Base-by-base conservation (phyloP, 2,113 vertebrate species). In the Heterocephalus glaber region DNA sequence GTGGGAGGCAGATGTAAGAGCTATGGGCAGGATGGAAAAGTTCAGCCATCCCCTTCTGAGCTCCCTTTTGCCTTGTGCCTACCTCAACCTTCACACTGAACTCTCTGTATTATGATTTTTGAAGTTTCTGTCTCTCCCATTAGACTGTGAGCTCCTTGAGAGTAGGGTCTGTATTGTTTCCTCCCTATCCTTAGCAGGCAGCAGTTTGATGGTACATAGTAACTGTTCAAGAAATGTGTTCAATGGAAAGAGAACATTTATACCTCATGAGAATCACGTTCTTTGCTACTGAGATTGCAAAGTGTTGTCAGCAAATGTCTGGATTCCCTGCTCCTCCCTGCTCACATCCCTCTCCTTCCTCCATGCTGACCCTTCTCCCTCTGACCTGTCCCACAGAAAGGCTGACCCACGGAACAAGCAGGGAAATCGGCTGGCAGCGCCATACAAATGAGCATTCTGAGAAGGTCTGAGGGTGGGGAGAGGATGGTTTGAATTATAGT, bases 401-500 rank as follows among this genome's bases (percentile, higher is more conserved):
- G 26, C 63, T 24, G 47, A 58, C 30, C 68, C 47, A 54, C 49
- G 14, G n/a, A 26, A 80, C 49, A 4, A 11, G 56, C 61, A 61
- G 58, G 68, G 35, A 86, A 79, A 17, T 41, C 0, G 7, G 44
- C 38, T 24, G 33, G 24, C 20, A 41, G 89, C 81, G 13, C 38
- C 35, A 1, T 3, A 28, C 1, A 2, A 63, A 22, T 30, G 80
- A 20, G 6, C n/a, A 76, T 12, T 12, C 41, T 26, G 44, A 52
- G 41, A 38, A 56, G 72, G 41, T 56, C 30, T 44, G 60, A 79
- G 70, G 89, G 60, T 26, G 72, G 20, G 58, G 65, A 90, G 70
- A 74, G 30, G 79, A 76, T 94, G 96, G 68, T 93, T 95, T 92
- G 95, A 94, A 96, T 96, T 74, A 93, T 4, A 76, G 61, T 92